Conservation (phyloP, 2,113 vertebrate genomes). For the Collichthys lucidus region DNA sequence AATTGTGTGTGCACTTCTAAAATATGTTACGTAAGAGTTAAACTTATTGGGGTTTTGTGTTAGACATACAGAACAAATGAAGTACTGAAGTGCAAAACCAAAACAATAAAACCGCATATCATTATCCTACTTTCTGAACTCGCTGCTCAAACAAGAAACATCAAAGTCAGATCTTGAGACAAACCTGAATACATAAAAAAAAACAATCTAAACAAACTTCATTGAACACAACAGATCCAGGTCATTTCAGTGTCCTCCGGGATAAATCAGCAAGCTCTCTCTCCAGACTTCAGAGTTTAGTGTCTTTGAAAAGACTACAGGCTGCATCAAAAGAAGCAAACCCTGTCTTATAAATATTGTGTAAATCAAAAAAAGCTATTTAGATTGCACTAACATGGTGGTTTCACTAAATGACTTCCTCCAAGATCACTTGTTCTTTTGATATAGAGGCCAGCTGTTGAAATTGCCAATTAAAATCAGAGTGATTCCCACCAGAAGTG, state of each 20-base stretch:
- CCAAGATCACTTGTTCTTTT: constrained; percentile 50
- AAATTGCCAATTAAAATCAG: background rate
- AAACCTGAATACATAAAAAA: background rate
- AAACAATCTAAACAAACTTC: background rate
- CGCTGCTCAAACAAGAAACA: background rate
- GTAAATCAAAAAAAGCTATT: constrained; percentile 57
- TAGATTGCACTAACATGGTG: constrained; percentile 30
- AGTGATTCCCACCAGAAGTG: constrained; percentile 35
- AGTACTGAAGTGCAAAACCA: background rate
- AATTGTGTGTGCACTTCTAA: background rate
- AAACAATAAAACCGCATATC: background rate
- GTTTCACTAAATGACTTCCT: constrained; percentile 1
- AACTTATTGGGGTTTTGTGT: background rate
- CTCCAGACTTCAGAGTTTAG: background rate
- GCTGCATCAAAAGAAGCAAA: constrained; percentile 30
- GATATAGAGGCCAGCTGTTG: constrained; percentile 39
- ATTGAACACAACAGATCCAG: background rate
- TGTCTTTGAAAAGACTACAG: constrained; percentile 2
- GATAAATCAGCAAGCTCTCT: constrained; percentile 16
- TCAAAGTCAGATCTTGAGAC: background rate
- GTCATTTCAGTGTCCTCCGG: background rate
- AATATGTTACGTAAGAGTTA: background rate
- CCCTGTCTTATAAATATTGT: constrained; percentile 28
- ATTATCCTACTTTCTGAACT: background rate
- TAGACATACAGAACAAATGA: background rate